Conservation (phyloP, 2,113 vertebrate species). For the Typhlomys cinereus region DNA sequence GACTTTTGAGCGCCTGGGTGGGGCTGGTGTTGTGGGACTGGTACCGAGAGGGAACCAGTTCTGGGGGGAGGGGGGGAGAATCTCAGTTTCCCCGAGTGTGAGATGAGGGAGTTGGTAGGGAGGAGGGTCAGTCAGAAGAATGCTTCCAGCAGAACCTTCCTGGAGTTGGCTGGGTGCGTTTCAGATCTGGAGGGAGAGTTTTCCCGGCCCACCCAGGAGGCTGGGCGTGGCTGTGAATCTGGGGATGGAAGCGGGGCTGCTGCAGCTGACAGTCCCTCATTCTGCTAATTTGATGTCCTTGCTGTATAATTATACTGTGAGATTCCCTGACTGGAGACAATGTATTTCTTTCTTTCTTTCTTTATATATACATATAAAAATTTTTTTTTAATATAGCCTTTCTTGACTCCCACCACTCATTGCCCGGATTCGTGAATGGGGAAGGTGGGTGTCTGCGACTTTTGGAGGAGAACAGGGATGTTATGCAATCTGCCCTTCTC, state of each 20-base stretch:
- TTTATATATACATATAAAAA: too few species aligned
- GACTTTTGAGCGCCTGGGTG: neutral
- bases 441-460: constrained; percentile 68
- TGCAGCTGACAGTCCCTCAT: neutral
- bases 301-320: constrained; percentile 68
- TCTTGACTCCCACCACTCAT: constrained; percentile 46
- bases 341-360: too few species aligned
- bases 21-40: too few species aligned
- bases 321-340: constrained; percentile 70
- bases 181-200: neutral
- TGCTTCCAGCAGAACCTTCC: too few species aligned
- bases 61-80: too few species aligned
- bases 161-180: neutral
- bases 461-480: neutral
- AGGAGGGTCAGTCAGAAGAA: neutral
- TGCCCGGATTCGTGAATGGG: constrained; percentile 72
- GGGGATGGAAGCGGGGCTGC: neutral
- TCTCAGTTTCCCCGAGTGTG: neutral
- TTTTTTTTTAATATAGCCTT: constrained; percentile 28
- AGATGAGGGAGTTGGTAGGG: neutral
- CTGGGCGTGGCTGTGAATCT: neutral
- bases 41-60: too few species aligned
- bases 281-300: constrained; percentile 69
- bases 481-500: constrained; percentile 47
- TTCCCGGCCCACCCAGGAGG: neutral